Evolutionary conservation across 2,888 invertebrate genomes (phyloP).

Genomic region (Sphaeridia pumilis): DNA sequence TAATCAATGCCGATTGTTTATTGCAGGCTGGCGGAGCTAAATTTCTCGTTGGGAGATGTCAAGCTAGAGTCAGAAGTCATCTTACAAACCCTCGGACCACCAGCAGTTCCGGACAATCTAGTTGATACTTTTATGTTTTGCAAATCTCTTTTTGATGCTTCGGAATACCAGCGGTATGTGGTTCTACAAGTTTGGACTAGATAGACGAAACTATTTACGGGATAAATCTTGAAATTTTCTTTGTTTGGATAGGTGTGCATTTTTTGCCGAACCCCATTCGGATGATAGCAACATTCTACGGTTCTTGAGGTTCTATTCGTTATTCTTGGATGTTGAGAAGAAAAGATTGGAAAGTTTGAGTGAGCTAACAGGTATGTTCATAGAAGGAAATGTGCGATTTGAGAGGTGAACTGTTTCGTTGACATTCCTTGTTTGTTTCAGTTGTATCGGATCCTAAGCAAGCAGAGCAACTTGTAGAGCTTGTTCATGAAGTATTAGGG

Average conservation of each 20-base stretch:
- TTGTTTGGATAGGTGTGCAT: slow-evolving; percentile 52
- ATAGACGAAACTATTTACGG: not conserved
- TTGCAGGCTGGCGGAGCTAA: slow-evolving; percentile 63
- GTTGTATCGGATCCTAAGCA: slow-evolving; percentile 34
- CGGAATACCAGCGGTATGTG: slow-evolving; percentile 70
- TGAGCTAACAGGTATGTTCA: slow-evolving; percentile 46
- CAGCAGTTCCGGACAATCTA: slow-evolving; percentile 45
- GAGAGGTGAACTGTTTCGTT: not conserved
- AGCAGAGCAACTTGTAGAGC: slow-evolving; percentile 28
- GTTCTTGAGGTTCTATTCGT: slow-evolving; percentile 74
- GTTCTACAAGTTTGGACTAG: not conserved
- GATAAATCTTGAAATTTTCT: not conserved
- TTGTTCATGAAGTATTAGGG: slow-evolving; percentile 27
- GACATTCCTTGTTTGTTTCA: not conserved
- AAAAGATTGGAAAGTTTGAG: slow-evolving; percentile 73
- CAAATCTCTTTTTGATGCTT: slow-evolving; percentile 77
- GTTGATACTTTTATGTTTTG: slow-evolving; percentile 63
- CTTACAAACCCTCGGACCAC: slow-evolving; percentile 18
- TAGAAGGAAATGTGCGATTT: slow-evolving; percentile 6
- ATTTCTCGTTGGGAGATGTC: slow-evolving; percentile 59
- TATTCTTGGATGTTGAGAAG: slow-evolving; percentile 81
- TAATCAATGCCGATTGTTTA: not conserved
- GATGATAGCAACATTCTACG: slow-evolving; percentile 53
- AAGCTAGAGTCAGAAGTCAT: slow-evolving; percentile 41
- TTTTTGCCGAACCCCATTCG: slow-evolving; percentile 58